These are phyloP conservation scores for Cyaniris semiargus DNA, from an alignment of 2,888 invertebrate species.

Conservation along the genomic window DNA sequence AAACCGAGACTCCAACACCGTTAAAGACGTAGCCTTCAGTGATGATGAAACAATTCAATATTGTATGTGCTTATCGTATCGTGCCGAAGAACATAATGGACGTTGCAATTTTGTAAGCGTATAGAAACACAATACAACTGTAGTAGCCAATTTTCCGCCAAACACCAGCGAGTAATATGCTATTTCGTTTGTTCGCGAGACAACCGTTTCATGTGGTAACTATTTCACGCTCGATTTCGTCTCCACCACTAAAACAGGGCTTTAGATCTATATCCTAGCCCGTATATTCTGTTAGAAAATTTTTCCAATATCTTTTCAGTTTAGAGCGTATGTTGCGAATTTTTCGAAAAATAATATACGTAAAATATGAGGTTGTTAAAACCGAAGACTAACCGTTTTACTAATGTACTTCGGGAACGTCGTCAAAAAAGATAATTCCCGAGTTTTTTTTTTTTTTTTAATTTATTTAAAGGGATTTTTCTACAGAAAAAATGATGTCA, in stretches of 20 bases:
- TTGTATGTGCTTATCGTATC: neutral
- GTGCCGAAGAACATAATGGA: constrained; percentile 19
- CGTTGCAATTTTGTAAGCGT: constrained; percentile 42
- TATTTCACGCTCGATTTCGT: constrained; percentile 77
- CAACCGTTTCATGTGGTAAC: constrained; percentile 71
- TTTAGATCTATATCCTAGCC: constrained; percentile 42
- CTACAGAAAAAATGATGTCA: no score
- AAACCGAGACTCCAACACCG: neutral
- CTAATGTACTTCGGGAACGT: neutral
- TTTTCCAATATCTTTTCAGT: neutral
- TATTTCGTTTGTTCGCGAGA: constrained; percentile 74
- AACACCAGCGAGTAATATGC: constrained; percentile 60
- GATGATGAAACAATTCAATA: constrained; percentile 7
- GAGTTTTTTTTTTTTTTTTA: no score
- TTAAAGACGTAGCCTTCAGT: neutral
- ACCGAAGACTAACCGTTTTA: no score
- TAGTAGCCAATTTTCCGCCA: constrained; percentile 72
- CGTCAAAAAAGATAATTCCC: no score
- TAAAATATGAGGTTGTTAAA: neutral
- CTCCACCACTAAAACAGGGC: constrained; percentile 65
- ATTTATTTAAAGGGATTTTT: no score
- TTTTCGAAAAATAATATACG: neutral
- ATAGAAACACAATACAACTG: constrained; percentile 48
- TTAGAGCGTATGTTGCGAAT: neutral
- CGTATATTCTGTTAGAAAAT: constrained; percentile 34